phyloP scores from a whole-genome alignment of 2,797 vertebrate genomes.

The Phoebastria nigripes region DNA sequence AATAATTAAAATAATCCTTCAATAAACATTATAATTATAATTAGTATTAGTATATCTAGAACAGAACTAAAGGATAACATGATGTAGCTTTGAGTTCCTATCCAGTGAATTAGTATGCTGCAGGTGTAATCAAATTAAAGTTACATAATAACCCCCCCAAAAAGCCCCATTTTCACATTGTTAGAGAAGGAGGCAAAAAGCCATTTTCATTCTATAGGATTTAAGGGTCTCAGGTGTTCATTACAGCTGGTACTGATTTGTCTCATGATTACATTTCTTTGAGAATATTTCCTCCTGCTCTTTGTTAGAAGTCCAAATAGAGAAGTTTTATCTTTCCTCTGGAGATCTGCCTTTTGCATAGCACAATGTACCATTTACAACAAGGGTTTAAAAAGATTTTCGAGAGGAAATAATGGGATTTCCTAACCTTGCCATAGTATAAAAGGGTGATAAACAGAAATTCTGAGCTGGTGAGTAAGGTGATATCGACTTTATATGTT shows the following conservation, averaged over 20 bases:
- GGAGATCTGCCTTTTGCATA: conserved; percentile 19
- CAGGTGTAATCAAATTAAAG: conserved; percentile 14
- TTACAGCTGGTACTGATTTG: conserved; percentile 29
- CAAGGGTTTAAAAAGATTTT: conserved; percentile 22
- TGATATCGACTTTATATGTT: background rate
- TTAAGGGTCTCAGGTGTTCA: conserved; percentile 44
- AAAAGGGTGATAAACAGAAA: background rate
- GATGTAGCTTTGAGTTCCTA: background rate
- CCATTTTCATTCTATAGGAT: conserved; percentile 1
- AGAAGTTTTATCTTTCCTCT: conserved; percentile 52
- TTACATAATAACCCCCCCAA: background rate
- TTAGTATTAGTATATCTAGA: background rate
- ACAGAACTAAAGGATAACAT: background rate
- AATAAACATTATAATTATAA: background rate
- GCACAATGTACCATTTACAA: conserved; percentile 19
- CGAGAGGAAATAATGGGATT: conserved; percentile 29
- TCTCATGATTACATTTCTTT: conserved; percentile 42
- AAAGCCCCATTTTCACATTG: conserved; percentile 9
- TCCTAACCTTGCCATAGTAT: background rate
- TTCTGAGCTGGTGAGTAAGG: background rate
- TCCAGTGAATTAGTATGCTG: background rate
- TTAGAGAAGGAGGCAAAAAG: background rate
- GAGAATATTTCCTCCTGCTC: background rate
- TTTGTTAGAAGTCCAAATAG: conserved; percentile 46
- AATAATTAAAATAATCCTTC: background rate